A percentile compares a stretch with the other conserved stretches of the same genome.
Conservation (phyloP, 2,113 vertebrate genomes). For the Genyomyrus donnyi region DNA sequence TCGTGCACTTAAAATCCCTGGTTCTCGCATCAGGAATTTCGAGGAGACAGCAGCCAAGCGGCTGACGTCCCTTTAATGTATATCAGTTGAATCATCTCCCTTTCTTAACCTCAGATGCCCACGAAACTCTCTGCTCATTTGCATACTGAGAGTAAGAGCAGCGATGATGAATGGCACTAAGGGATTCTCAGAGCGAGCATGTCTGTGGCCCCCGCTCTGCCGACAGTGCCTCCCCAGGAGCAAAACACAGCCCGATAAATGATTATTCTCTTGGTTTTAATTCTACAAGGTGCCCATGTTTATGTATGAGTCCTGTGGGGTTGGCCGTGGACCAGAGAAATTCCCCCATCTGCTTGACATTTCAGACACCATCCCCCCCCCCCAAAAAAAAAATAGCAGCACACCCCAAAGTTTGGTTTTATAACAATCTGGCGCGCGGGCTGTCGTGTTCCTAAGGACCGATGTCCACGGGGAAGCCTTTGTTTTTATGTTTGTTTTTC, state of each 20-base stretch:
- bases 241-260: conserved; percentile 10
- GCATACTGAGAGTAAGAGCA: not conserved
- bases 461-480: not conserved
- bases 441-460: not conserved
- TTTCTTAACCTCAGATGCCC: not conserved
- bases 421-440: not conserved
- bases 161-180: not conserved
- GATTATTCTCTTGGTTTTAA: conserved; percentile 13
- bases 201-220: not conserved
- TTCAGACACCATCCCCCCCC: not conserved
- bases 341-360: conserved; percentile 22
- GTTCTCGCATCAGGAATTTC: not conserved
- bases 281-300: conserved; percentile 15
- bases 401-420: not conserved
- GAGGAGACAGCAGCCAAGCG: not conserved
- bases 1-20: not conserved
- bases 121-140: not conserved
- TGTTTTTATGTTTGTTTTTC: not conserved
- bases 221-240: not conserved
- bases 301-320: conserved; percentile 18
- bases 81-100: not conserved
- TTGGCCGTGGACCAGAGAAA: conserved; percentile 1
- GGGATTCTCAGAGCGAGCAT: not conserved
- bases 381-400: conserved; percentile 12
- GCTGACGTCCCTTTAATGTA: not conserved